Conservation (phyloP, 2,113 vertebrate species). For the Onychostruthus taczanowskii region DNA sequence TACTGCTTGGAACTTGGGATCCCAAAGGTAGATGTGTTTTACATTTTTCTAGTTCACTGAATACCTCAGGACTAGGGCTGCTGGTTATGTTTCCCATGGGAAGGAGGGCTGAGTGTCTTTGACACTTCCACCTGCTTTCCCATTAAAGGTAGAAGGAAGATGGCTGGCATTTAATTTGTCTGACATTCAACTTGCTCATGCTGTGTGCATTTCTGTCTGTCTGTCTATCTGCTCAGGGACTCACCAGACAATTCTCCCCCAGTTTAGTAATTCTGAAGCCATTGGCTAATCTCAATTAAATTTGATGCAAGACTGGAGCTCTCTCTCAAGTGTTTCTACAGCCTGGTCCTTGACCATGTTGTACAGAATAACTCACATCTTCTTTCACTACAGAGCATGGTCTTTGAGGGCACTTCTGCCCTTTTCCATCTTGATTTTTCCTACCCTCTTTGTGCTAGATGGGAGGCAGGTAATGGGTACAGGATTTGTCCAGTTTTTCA, state of each 20-base stretch:
- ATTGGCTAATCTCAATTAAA: neutral
- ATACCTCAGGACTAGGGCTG: neutral
- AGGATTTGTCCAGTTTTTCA: neutral
- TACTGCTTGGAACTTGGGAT: neutral
- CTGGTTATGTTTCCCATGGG: neutral
- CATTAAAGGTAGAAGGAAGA: neutral
- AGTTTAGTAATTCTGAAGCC: neutral
- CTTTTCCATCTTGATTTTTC: neutral
- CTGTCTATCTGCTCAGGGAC: neutral
- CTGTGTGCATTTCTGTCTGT: neutral
- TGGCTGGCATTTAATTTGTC: neutral
- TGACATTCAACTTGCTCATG: neutral
- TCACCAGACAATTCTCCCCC: neutral
- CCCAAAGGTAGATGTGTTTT: neutral
- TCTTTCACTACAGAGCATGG: neutral
- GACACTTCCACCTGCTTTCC: neutral
- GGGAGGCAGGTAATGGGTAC: neutral
- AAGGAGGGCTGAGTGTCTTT: neutral
- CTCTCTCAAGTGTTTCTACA: neutral
- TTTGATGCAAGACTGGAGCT: neutral
- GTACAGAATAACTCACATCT: neutral
- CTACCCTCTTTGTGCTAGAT: neutral
- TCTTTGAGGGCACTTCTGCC: neutral
- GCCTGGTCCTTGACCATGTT: too few relatives aligned
- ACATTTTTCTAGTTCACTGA: neutral